Percentiles rank a stretch among this genome's conserved stretches.
These are phyloP conservation scores for Reinhardtius hippoglossoides DNA, from an alignment of 2,113 vertebrate species.

Conservation along the genomic window DNA sequence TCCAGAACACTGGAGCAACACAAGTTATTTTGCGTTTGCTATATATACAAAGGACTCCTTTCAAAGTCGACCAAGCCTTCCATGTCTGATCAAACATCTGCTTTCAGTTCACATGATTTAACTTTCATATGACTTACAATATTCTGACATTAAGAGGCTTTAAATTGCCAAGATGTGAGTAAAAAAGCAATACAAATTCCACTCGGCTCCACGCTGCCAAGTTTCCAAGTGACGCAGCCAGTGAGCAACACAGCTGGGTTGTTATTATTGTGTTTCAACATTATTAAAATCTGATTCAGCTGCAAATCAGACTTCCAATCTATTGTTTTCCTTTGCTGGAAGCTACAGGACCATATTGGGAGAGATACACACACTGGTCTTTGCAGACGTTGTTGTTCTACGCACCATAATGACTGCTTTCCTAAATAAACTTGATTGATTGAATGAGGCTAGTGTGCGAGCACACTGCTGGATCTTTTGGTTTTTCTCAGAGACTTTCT, in stretches of 20 bases:
- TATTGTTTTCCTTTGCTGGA: background rate
- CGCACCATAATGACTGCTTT: conserved; percentile 24
- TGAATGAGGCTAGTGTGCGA: conserved; percentile 40
- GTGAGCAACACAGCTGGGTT: background rate
- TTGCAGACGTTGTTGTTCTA: conserved; percentile 15
- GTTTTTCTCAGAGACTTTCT: conserved; percentile 24
- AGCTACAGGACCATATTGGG: background rate
- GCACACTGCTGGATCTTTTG: conserved; percentile 19
- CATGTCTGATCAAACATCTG: conserved; percentile 55
- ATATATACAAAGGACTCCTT: conserved; percentile 22
- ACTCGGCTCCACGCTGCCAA: conserved; percentile 33
- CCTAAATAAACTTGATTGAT: conserved; percentile 51
- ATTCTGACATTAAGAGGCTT: conserved; percentile 41
- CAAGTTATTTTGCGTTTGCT: conserved; percentile 14
- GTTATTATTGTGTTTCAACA: conserved; percentile 30
- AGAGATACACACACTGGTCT: background rate
- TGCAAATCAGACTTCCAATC: conserved; percentile 14
- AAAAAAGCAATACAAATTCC: conserved; percentile 34
- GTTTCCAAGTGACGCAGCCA: conserved; percentile 59
- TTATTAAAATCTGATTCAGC: conserved; percentile 35
- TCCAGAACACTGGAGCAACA: conserved; percentile 27
- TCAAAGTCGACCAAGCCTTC: background rate
- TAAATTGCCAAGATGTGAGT: conserved; percentile 15
- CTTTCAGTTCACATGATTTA: conserved; percentile 28
- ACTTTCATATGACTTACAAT: conserved; percentile 39